Base-by-base conservation (phyloP, 2,797 vertebrate species). In the Sandelia bainsii region DNA sequence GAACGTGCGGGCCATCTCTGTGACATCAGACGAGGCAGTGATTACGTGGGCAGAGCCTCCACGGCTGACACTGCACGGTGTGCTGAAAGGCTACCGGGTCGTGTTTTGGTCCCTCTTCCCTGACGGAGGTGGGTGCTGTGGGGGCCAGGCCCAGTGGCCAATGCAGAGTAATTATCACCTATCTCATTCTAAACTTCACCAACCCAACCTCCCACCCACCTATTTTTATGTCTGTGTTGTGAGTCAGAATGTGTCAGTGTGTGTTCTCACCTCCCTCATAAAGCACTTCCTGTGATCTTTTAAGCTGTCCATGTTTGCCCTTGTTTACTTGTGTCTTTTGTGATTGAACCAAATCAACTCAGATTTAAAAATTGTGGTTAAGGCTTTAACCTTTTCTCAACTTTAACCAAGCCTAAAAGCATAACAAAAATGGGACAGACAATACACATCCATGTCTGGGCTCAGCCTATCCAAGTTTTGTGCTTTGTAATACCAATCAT, bases 51-150 rank as follows among this genome's bases (percentile, higher is more conserved):
- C 96, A 0, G 97, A 99, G 90, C 98, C 98, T 50, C 97, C 98
- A 0, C 95, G 97, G 79, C 96, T 97, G 92, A 98, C 97, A 14
- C 96, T 99, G 87, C 98, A 99, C 1, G 98, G 98, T 5, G 96
- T 99, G 84, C 94, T 99, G 77, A 99, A 98, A 93, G 98, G 98
- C 12, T 99, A 99, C 87, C 93, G 98, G 0, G 93, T 93, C 87
- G 97, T 99, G 91, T 99, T 97, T 94, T 99, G 98, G 98, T 98
- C 97, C 69, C 96, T 99, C 87, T 98, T 98, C 83, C 94, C 96
- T 69, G 97, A 99, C 10, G 98, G 98, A 90, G 98, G 98, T 97
- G 93, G 95, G 97, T 95, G 93, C 90, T 92, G 92, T 90, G 91
- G 91, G 88, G 88, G 86, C 90, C 91, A 82, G 83, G 85, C 91